Conservation (phyloP, 2,113 vertebrate genomes). For the Anhinga anhinga region DNA sequence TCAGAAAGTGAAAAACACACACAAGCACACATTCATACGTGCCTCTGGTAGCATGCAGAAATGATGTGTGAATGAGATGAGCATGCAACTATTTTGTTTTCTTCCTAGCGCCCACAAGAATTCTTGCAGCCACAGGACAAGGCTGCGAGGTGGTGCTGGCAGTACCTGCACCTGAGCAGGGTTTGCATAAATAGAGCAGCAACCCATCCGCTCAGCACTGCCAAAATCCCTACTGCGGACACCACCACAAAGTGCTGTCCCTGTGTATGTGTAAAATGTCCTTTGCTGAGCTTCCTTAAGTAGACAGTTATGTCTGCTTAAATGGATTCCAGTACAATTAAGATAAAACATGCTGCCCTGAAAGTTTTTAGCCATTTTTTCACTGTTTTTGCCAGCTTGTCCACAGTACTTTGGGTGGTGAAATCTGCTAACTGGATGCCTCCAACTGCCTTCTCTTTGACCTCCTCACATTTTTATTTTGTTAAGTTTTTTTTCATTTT, state of each 20-base stretch:
- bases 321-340: neutral
- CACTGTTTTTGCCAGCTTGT: neutral
- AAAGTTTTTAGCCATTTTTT: neutral
- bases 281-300: neutral
- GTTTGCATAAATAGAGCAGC: neutral
- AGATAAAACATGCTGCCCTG: neutral
- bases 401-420: neutral
- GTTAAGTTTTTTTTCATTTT: neutral
- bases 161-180: neutral
- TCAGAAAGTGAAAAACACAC: neutral
- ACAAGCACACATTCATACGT: accelerated
- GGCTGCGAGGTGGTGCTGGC: neutral
- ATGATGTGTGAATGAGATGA: accelerated
- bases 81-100: accelerated
- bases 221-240: accelerated
- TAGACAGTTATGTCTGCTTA: accelerated
- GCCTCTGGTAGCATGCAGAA: neutral
- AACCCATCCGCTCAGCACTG: accelerated
- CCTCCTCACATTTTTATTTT: neutral
- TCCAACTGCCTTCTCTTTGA: neutral
- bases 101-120: accelerated
- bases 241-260: neutral
- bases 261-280: accelerated
- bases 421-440: neutral
- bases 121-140: neutral